A percentile compares a stretch with the other conserved stretches of the same genome.
These are phyloP conservation scores for Eurystomus glaucurus DNA, from an alignment of 2,797 vertebrate genomes.

Conservation along the genomic window DNA sequence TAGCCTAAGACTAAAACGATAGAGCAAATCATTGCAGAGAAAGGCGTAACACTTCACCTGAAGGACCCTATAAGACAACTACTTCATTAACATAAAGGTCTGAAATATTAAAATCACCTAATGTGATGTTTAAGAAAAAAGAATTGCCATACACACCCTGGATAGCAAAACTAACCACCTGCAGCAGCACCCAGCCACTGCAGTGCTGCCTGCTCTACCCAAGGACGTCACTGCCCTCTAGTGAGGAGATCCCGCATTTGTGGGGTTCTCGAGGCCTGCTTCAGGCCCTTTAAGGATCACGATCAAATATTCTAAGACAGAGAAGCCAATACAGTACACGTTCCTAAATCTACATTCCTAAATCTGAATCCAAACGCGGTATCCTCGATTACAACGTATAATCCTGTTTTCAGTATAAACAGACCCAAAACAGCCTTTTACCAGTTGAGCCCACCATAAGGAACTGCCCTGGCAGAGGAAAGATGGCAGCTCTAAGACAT, in stretches of 20 bases:
- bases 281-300: accelerated
- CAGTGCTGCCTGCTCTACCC: too few species aligned
- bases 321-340: accelerated
- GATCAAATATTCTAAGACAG: accelerated
- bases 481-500: accelerated
- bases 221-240: not conserved
- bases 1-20: not conserved
- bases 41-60: accelerated
- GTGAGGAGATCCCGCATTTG: not conserved
- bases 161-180: not conserved
- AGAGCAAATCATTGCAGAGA: not conserved
- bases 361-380: not conserved
- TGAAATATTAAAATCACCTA: not conserved
- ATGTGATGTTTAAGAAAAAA: too few species aligned
- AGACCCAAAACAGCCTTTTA: not conserved
- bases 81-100: not conserved
- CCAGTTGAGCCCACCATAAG: not conserved
- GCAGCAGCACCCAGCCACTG: not conserved
- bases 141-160: accelerated
- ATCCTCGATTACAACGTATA: accelerated
- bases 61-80: not conserved
- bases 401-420: not conserved
- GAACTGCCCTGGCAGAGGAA: not conserved
- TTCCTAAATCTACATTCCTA: not conserved
- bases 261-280: accelerated